Percentiles rank a stretch among this genome's conserved stretches.
Evolutionary conservation across 2,113 vertebrate genomes (phyloP).

Genomic region (Nyctereutes procyonoides): DNA sequence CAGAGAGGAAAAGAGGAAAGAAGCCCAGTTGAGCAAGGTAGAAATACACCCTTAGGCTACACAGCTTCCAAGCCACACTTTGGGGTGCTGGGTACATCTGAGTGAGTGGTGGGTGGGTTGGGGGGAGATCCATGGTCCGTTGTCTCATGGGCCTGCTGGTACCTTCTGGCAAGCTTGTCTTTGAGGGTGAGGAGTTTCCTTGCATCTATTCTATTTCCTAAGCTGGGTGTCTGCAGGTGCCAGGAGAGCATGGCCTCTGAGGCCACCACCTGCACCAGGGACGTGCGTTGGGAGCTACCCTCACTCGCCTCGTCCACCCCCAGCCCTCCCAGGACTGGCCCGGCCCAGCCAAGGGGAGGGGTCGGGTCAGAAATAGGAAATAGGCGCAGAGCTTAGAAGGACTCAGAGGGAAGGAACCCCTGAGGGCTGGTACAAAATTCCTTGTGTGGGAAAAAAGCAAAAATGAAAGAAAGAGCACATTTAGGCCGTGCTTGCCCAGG

Average conservation of each 20-base stretch:
- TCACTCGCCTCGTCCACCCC: accelerated
- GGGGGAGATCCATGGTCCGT: not conserved
- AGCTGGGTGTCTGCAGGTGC: not conserved
- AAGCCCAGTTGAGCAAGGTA: not conserved
- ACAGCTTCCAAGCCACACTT: not conserved
- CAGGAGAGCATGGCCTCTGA: not conserved
- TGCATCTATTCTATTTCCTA: not conserved
- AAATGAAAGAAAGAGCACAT: not conserved
- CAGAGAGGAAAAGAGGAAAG: not conserved
- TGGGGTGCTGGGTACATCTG: not conserved
- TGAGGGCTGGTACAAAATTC: not conserved
- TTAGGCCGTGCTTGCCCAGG: accelerated
- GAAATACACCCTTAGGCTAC: not conserved
- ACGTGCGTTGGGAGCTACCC: not conserved
- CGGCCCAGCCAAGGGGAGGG: too few species aligned
- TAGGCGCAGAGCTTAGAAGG: accelerated
- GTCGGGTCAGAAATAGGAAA: not conserved
- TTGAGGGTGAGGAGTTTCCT: not conserved
- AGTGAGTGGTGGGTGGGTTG: too few species aligned
- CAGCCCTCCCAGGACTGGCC: not conserved
- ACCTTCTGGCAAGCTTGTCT: not conserved
- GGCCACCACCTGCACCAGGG: not conserved
- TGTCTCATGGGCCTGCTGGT: not conserved
- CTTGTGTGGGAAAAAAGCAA: not conserved
- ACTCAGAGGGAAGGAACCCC: not conserved